These are phyloP conservation scores for Phoenicopterus ruber DNA, from an alignment of 2,113 vertebrate species.

Conservation along the genomic window DNA sequence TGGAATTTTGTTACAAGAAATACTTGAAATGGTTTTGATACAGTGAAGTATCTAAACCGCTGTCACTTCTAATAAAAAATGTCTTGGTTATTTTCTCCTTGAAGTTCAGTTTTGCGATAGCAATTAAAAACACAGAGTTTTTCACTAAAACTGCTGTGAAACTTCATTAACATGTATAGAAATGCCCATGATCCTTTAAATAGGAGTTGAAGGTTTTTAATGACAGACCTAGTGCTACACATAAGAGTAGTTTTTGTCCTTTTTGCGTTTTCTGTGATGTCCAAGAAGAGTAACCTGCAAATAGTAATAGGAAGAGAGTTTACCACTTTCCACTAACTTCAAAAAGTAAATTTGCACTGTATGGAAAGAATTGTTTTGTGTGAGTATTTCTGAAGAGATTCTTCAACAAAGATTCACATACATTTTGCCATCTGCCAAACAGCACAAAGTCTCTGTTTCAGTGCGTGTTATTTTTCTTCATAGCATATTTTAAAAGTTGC, in stretches of 20 bases:
- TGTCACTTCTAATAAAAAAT: neutral
- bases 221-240: neutral
- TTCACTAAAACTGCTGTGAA: neutral
- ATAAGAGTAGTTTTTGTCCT: neutral
- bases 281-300: neutral
- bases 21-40: neutral
- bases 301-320: neutral
- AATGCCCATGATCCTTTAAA: neutral
- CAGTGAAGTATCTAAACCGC: neutral
- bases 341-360: neutral
- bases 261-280: neutral
- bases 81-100: neutral
- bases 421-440: neutral
- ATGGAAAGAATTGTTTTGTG: neutral
- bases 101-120: neutral
- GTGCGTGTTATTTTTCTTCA: fast-evolving
- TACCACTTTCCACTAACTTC: neutral
- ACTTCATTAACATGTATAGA: neutral
- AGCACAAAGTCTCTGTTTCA: neutral
- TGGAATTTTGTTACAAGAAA: neutral
- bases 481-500: neutral
- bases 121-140: neutral
- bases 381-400: neutral
- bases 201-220: neutral
- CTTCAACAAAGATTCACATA: fast-evolving